Evolutionary conservation across 2,797 vertebrate species (phyloP), one percentile per base, ranked within the genome.

Genomic region (Adrianichthys oophorus): DNA sequence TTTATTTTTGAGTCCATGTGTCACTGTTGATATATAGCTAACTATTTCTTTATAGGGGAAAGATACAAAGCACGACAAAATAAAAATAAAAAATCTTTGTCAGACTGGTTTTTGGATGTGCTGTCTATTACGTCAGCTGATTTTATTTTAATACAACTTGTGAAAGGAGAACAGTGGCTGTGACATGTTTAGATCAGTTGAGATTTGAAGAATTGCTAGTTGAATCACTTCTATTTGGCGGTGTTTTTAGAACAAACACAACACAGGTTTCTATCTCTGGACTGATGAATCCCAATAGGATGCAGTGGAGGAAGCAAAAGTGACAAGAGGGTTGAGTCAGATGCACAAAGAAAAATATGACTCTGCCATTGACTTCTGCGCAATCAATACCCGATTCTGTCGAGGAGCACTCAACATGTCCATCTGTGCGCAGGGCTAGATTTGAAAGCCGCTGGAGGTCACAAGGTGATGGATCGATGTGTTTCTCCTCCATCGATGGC

Each of bases 31-130:
- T 93, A 92, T 92, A 91, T 92, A 93, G 92, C 90, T 92, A 92
- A 93, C 90, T 90, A 90, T 92, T 92, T 92, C 92, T 93, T 93
- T 93, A 91, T 93, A 93, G 91, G 90, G 86, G 85, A 91, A 93
- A 91, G 88, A 91, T 89, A 90, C 87, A 90, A 91, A 93, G 92
- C 91, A 93, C 92, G 92, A 92, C 81, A 90, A 92, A 93, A 93
- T 90, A 87, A 92, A 90, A 87, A 51, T 52, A 87, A 83, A 67
- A 74, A 67, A 12, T 37, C 37, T 51, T 52, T 44, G 66, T 62
- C 48, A 21, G 72, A 50, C 58, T 72, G 46, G 0, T 75, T 84
- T 79, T 71, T 74, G 5, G 2, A 23, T 52, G 52, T 78, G 48
- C 65, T 77, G 70, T 47, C 58, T 42, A 46, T 74, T 46, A 85